Evolutionary conservation across 2,888 invertebrate species (phyloP), one percentile per base, ranked within the genome.

Genomic region (Synanthedon vespiformis): DNA sequence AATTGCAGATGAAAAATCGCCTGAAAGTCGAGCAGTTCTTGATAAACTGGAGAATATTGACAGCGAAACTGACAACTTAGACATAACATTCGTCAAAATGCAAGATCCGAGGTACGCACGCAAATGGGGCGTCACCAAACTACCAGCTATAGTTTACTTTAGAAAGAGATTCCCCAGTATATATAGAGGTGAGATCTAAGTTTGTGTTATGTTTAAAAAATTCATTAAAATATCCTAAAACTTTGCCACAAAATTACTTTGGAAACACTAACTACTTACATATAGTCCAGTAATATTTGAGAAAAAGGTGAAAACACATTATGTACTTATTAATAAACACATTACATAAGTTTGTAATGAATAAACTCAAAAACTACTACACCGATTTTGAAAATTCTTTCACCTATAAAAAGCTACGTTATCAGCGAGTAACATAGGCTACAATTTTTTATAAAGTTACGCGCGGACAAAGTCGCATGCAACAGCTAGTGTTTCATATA

Each of bases 21-120:
- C 91, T 41, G 95, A 95, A 62, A 96, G 97, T 76, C 90, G 91
- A 51, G 89, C 91, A n/a, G 95, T 96, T 0, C 81, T 95, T 62
- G 93, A 94, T 57, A 94, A 94, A 72, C 79, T 98, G 56, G 98
- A 98, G 74, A 95, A 94, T 62, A 97, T 98, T 62, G 98, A 98
- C 70, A 95, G 95, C 63, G 97, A 98, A 81, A 96, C 96, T 0
- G 96, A 97, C 72, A 95, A 95, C 77, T 89, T 97, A 69, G 96
- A 97, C 69, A 96, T 97, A 58, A 95, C 96, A 2, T 96, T 97
- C 74, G 96, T 97, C 0, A 96, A 97, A 82, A 96, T 97, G 93
- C 92, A 94, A 54, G 97, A 97, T 75, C 90, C 94, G 0, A 90
- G 96, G 47, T 97, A 96, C 73, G 97, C 97, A 12, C 90, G 95